Percentiles rank a stretch among this genome's conserved stretches.
phyloP scores from a whole-genome alignment of 2,888 invertebrate genomes.

The Stegophylla sp. region DNA sequence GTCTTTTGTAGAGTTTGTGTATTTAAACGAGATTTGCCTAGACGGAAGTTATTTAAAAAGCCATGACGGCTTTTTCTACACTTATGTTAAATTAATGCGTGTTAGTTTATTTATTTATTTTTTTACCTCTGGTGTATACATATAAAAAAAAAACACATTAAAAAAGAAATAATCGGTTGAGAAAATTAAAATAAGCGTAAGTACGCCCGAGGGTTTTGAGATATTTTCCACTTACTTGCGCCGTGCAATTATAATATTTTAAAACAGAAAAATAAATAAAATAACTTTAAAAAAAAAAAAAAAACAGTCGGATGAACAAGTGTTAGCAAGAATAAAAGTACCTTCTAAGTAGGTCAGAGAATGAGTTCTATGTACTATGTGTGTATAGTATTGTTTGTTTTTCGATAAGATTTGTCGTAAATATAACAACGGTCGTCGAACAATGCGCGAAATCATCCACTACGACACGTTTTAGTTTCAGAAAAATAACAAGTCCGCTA shows the following conservation, averaged over 20 bases:
- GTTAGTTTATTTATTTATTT: neutral
- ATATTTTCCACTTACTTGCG: conserved; percentile 4
- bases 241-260: conserved; percentile 18
- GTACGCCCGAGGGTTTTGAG: neutral
- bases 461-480: neutral
- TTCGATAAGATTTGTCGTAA: conserved; percentile 26
- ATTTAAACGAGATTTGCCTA: conserved; percentile 23
- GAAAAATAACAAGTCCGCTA: neutral
- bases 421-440: neutral
- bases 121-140: neutral
- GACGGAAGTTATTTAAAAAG: conserved; percentile 14
- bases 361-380: neutral
- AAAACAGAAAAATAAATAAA: neutral
- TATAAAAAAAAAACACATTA: conserved; percentile 8
- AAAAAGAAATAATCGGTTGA: conserved; percentile 12
- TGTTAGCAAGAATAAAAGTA: conserved; percentile 14
- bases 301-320: neutral
- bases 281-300: neutral
- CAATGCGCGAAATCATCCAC: neutral
- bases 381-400: conserved; percentile 7
- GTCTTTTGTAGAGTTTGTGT: conserved; percentile 18
- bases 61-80: neutral
- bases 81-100: conserved; percentile 9
- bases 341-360: conserved; percentile 12
- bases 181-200: conserved; percentile 6